These are phyloP conservation scores for Conus canariensis DNA, from an alignment of 2,888 invertebrate species.

Conservation along the genomic window DNA sequence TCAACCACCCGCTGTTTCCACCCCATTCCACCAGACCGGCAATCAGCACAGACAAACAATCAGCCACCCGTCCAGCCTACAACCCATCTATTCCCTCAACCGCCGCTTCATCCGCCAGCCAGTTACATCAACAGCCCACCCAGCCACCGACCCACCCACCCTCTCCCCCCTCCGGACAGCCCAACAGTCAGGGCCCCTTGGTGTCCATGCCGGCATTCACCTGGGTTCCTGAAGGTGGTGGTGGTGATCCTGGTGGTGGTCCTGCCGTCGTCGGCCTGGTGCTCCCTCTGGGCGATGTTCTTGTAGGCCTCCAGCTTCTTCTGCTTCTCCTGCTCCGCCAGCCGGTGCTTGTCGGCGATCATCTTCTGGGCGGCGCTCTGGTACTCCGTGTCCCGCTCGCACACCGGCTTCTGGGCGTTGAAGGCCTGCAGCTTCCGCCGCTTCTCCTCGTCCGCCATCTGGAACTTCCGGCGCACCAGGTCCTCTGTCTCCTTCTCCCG, in stretches of 20 bases:
- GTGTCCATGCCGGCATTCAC: not conserved
- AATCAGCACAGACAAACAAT: no score
- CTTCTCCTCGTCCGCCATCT: constrained; percentile 72
- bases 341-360: constrained; percentile 48
- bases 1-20: no score
- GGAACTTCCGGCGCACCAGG: constrained; percentile 76
- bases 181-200: not conserved
- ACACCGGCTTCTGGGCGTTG: constrained; percentile 48
- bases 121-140: not conserved
- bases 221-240: constrained; percentile 45
- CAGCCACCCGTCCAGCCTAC: no score
- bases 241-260: constrained; percentile 43
- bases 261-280: constrained; percentile 44
- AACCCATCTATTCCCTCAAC: no score
- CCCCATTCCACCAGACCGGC: no score
- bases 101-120: not conserved
- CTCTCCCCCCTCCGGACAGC: not conserved
- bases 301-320: constrained; percentile 67
- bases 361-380: constrained; percentile 41
- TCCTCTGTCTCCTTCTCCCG: constrained; percentile 73
- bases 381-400: constrained; percentile 51
- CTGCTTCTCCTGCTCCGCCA: constrained; percentile 75
- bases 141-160: not conserved
- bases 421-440: constrained; percentile 56
- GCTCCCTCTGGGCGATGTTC: constrained; percentile 40